Base-by-base conservation (phyloP, 1,140 invertebrate genomes). In the Drosophila varians region DNA sequence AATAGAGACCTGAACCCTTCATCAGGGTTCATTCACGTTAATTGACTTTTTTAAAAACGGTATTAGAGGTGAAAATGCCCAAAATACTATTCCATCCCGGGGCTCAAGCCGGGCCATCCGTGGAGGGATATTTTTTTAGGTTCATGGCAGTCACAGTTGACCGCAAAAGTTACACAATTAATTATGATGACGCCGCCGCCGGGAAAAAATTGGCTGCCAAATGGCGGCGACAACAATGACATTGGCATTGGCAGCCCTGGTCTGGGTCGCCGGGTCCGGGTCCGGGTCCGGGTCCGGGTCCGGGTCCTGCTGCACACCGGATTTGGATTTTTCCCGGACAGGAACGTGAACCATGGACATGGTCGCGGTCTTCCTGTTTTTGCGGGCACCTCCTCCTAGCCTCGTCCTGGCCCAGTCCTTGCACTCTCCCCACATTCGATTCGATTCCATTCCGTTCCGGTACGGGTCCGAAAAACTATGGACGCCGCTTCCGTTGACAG, bases 401-500 rank as follows among this genome's bases (percentile, higher is more conserved):
- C 9, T 9, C 4, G 28, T n/a, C 28, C 28, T 31, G 28, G 9
- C 19, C 36, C 16, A 11, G 40, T 57, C 19, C 11, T 19, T 9
- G 5, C 26, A n/a, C 16, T 34, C 7, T 4, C 9, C 23, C 25
- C 51, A 43, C 21, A 45, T 49, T 61, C 31, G 18, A 55, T 64
- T 60, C 72, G 52, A 54, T 57, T 52, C 61, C 48, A 14, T 43
- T 34, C 52, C 52, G 60, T 77, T 77, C 14, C 66, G 34, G 40
- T 70, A n/a, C 51, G 58, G 60, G 60, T 68, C 60, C 69, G 68
- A 72, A 71, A 86, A 84, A 84, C 80, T 86, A 87, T 87, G 73
- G 82, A 79, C 73, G 80, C 62, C 82, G 82, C 60, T 87, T 86
- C 82, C 80, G 80, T 55, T 87, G 80, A 86, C 80, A 87, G 80